Evolutionary conservation across 2,888 invertebrate genomes (phyloP), one percentile per base, ranked within the genome.

Genomic region (Gerris lacustris): DNA sequence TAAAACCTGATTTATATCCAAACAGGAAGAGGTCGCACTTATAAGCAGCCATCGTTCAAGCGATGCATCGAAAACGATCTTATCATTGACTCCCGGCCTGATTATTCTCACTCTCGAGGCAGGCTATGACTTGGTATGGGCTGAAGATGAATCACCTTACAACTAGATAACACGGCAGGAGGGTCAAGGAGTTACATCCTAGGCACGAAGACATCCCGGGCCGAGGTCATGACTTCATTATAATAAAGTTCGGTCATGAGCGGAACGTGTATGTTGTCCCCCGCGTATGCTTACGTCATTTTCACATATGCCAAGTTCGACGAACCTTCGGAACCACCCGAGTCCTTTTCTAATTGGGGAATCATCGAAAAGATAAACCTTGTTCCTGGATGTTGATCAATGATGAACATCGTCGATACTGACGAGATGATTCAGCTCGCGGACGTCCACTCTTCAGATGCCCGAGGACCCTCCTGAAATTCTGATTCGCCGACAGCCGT

Each of bases 181-280:
- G 55, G 55, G 55, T 55, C 55, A 55, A 55, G 55, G 55, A 55
- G 55, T 15, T 15, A 15, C 15, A 55, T 55, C 15, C 55, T 55
- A 55, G 55, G 55, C 55, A 55, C 55, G 9, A 31, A 31, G 31
- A 55, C 55, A 55, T 55, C 55, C 55, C 15, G 55, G 55, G 55
- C 55, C 55, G 55, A 55, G 55, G 55, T 55, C 55, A 55, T 55
- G 55, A 11, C 55, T 55, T 55, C 11, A 55, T 55, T 55, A 55
- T 11, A 55, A 55, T 55, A 55, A 55, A 55, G 55, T 55, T 55
- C 55, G 55, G 55, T 55, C 55, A 55, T 55, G 55, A 55, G 55
- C 55, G 2, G 55, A 55, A 11, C 55, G 55, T 55, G 55, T 55
- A 55, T 15, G 9, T 15, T 15, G 55, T 9, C 55, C 55, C 15